These are phyloP conservation scores for Margarornis squamiger DNA, from an alignment of 2,797 vertebrate genomes.

Conservation along the genomic window DNA sequence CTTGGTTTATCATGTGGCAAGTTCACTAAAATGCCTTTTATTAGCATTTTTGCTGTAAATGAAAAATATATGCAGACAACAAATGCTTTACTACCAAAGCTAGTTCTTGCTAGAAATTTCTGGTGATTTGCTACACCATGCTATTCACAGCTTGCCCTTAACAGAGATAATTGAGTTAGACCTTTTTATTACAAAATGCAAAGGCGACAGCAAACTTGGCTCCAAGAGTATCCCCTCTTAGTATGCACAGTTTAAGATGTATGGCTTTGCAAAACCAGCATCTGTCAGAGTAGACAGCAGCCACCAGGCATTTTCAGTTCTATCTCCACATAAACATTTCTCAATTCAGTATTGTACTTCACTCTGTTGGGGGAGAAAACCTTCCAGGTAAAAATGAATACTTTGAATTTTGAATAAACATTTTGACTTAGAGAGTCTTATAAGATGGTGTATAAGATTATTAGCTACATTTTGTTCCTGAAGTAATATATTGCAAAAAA, in stretches of 20 bases:
- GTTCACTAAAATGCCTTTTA: not conserved
- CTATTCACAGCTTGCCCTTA: not conserved
- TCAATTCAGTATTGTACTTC: not conserved
- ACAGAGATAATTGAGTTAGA: not conserved
- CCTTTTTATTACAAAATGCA: not conserved
- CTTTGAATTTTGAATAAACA: not conserved
- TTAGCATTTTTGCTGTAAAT: not conserved
- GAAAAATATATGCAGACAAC: not conserved
- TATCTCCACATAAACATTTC: not conserved
- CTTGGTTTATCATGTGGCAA: not conserved
- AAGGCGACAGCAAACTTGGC: not conserved
- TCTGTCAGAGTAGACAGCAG: not conserved
- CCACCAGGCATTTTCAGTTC: not conserved
- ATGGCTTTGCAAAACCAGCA: not conserved
- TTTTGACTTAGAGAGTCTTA: not conserved
- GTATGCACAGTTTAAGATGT: not conserved
- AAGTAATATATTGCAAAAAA: conserved; percentile 13
- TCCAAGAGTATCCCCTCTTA: not conserved
- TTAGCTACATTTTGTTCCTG: not conserved
- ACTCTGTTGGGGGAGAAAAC: not conserved
- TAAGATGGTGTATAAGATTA: not conserved
- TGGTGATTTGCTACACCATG: not conserved
- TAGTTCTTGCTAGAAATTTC: not conserved
- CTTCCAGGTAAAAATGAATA: not conserved
- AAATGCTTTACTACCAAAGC: not conserved